Base-by-base conservation (phyloP, 1,140 invertebrate species). In the Anadara kagoshimensis region DNA sequence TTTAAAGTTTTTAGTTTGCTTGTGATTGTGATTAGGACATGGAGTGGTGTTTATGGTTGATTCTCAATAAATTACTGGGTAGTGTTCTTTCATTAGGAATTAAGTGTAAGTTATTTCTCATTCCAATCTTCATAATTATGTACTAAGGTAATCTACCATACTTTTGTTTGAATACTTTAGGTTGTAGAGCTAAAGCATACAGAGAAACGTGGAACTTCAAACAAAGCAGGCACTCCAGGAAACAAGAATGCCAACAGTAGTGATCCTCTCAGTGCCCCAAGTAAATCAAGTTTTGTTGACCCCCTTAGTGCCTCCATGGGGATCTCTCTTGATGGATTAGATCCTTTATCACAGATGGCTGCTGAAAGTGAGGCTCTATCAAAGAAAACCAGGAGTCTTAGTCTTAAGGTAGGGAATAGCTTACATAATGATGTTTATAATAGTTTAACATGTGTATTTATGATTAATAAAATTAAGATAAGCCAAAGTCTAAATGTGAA, bases 301-400 rank as follows among this genome's bases (percentile, higher is more conserved):
- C 92, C 90, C 29, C 83, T 90, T 4, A 79, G 78, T 68, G 62
- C n/a, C 44, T 75, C 92, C 41, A 85, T 75, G 16, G 67, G 69
- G 11, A 20, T 69, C 16, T 43, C 70, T 20, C 72, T 86, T 58
- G 90, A 91, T 47, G 91, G 88, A n/a, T 91, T 93, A 41, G 89
- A 90, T 78, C 89, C 88, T 14, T 76, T 89, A 16, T 88, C 86
- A 51, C 75, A 83, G 67, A 82, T 87, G 71, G 83, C 78, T 24
- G 73, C 78, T 56, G 59, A 74, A 44, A 49, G 62, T 7, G n/a
- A 44, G 8, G n/a, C 29, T 43, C 43, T 12, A 22, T 66, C 72
- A 49, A 44, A 14, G 12, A 64, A 72, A n/a, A 59, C 54, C 5
- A 44, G 62, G 1, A 74, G 47, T 41, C 70, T 56, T 16, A 71